Evolutionary conservation across 1,140 invertebrate species (phyloP).

Genomic region (Drosophila miranda): DNA sequence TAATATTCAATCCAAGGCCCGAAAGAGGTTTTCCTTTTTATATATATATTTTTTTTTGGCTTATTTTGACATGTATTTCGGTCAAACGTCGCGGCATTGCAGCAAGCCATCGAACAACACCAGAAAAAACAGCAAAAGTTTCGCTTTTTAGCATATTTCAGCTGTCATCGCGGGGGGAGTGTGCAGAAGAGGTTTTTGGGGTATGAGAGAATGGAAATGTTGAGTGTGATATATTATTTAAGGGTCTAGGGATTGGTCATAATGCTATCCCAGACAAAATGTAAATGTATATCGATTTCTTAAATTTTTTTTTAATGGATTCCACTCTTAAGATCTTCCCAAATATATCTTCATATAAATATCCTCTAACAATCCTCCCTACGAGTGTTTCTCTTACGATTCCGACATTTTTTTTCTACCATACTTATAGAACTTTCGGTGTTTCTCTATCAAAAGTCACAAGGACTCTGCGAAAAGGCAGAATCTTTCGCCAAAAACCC

Average conservation of each 20-base stretch:
- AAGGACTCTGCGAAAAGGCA: neutral
- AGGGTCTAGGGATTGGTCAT: neutral
- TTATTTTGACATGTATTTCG: slow-evolving; percentile 60
- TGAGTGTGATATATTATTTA: slow-evolving; percentile 6
- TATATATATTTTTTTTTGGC: slow-evolving; percentile 32
- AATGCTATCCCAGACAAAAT: no score
- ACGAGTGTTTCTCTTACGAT: no score
- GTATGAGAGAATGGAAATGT: slow-evolving; percentile 21
- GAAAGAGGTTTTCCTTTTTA: slow-evolving; percentile 30
- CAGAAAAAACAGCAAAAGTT: slow-evolving; percentile 50
- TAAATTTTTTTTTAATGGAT: no score
- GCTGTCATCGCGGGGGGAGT: slow-evolving; percentile 13
- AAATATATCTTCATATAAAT: no score
- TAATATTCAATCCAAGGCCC: slow-evolving; percentile 73
- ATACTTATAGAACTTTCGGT: no score
- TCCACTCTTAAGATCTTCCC: no score
- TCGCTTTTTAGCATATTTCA: slow-evolving; percentile 58
- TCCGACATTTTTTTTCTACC: no score
- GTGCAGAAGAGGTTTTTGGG: neutral
- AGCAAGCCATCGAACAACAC: slow-evolving; percentile 27
- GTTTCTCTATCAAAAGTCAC: neutral
- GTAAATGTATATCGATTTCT: no score
- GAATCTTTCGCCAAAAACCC: neutral
- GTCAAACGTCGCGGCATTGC: slow-evolving; percentile 63
- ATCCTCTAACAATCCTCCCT: no score